Evolutionary conservation across 2,113 vertebrate species (phyloP), one percentile per base, ranked within the genome.

Genomic region (Ceyx melanurus): DNA sequence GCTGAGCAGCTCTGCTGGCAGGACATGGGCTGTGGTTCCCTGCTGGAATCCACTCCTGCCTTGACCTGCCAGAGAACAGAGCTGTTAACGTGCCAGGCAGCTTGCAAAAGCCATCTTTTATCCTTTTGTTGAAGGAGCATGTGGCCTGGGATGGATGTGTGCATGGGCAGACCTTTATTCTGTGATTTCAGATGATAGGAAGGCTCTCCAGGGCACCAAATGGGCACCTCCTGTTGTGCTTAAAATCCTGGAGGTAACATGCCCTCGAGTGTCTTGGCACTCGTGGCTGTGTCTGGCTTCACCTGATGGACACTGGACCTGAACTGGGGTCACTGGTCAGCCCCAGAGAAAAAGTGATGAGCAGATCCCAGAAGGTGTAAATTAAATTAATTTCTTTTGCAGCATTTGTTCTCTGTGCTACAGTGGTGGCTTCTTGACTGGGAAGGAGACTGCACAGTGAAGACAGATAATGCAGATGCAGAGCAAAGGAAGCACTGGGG

Each of bases 51-150:
- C 12, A 1, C 53, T 82, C 68, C 57, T 0, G 40, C 61, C 65
- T 81, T 19, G 11, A 94, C 92, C 92, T 94, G 93, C 88, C 90
- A 94, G 86, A 33, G 54, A 8, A 86, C 67, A 21, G 82, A 91
- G 87, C 93, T 94, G 92, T n/a, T 74, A 29, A 50, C 90, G 78
- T 93, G 81, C 90, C 93, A 95, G 93, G 80, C 90, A 89, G 85
- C 35, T 86, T 91, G 82, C 88, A 96, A 93, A 92, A 92, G 60
- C 67, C 76, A 88, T 93, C 90, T 86, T 95, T 91, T 93, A 89
- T 91, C 80, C 89, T 74, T 92, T 92, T 93, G 87, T 95, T 92
- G 53, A 70, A 78, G 92, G 67, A 84, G 82, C 80, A 68, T 53
- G 73, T 74, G 90, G 86, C 76, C 91, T 18, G 65, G 56, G 88